Percentiles rank a stretch among this genome's conserved stretches.
Conservation (phyloP, 2,797 vertebrate genomes). For the Arnoldichthys spilopterus region DNA sequence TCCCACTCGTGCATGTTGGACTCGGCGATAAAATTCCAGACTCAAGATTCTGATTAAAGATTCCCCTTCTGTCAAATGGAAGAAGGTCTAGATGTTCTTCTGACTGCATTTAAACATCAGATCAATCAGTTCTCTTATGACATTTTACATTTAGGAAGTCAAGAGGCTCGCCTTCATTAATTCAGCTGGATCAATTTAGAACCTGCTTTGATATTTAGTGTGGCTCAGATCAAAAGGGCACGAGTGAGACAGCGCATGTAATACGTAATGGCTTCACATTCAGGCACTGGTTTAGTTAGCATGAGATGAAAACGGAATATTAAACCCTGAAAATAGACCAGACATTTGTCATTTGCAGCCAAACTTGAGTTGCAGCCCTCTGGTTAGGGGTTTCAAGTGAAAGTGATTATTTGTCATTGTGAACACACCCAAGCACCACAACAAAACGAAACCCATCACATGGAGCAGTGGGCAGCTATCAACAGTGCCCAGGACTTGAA, state of each 20-base stretch:
- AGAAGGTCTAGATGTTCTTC: slow-evolving; percentile 22
- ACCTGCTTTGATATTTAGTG: slow-evolving; percentile 50
- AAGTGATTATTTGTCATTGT: no score
- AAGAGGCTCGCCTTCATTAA: slow-evolving; percentile 48
- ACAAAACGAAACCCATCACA: no score
- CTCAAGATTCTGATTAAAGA: slow-evolving; percentile 12
- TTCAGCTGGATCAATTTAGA: slow-evolving; percentile 48
- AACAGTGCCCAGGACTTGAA: no score
- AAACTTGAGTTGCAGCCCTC: not conserved
- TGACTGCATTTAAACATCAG: slow-evolving; percentile 18
- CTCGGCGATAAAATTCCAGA: not conserved
- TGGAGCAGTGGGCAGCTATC: no score
- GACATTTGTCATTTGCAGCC: slow-evolving; percentile 8
- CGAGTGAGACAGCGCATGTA: slow-evolving; percentile 18
- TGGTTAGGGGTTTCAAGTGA: no score
- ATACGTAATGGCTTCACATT: not conserved
- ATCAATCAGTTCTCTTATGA: slow-evolving; percentile 44
- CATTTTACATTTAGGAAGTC: slow-evolving; percentile 41
- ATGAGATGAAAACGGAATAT: slow-evolving; percentile 22
- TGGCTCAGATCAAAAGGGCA: slow-evolving; percentile 47
- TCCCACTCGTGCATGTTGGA: not conserved
- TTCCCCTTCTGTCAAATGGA: slow-evolving; percentile 7
- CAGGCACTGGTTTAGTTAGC: not conserved
- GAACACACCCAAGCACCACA: no score
- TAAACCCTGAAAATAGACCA: slow-evolving; percentile 23